Evolutionary conservation across 2,113 vertebrate genomes (phyloP), one percentile per base, ranked within the genome.

Genomic region (Kryptolebias marmoratus): DNA sequence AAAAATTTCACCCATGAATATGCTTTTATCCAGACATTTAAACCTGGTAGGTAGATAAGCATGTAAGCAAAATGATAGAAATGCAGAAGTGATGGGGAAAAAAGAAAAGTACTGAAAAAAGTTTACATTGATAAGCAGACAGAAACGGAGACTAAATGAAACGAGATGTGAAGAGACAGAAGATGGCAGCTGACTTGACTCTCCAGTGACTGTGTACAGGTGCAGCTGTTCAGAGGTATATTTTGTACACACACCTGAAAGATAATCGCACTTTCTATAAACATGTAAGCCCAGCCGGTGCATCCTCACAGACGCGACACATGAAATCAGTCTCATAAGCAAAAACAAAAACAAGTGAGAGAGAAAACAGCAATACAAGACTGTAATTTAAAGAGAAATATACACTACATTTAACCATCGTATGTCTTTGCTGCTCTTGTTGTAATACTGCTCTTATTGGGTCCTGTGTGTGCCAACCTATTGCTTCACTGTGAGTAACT

Each of bases 161-260:
- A 71, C 60, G 36, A 60, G 66, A 76, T 78, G 71, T 3, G 10
- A 65, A 74, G 73, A 73, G 68, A 75, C 49, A 50, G 32, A 57
- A 58, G 22, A 64, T 44, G 65, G 66, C 42, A 48, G 73, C 62
- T 68, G 78, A 83, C 57, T 3, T 68, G 32, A 73, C 64, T 66
- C 55, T 78, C 14, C 16, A 12, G 70, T 73, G 50, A 75, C 22
- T 76, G 54, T 72, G 45, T 66, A 48, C 73, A 85, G 72, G 80
- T 89, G 82, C 60, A 85, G 67, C 71, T 71, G 72, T 72, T 59
- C 75, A 82, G 65, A 77, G 79, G 81, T 77, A 79, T n/a, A 52
- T 56, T 63, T 79, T 84, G 71, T 78, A 81, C 45, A 8, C 52
- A 50, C 44, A 57, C 49, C 55, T n/a, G 50, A 49, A 45, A 61